Base-by-base conservation (phyloP, 2,888 invertebrate genomes). In the Muschampia plurimacula region DNA sequence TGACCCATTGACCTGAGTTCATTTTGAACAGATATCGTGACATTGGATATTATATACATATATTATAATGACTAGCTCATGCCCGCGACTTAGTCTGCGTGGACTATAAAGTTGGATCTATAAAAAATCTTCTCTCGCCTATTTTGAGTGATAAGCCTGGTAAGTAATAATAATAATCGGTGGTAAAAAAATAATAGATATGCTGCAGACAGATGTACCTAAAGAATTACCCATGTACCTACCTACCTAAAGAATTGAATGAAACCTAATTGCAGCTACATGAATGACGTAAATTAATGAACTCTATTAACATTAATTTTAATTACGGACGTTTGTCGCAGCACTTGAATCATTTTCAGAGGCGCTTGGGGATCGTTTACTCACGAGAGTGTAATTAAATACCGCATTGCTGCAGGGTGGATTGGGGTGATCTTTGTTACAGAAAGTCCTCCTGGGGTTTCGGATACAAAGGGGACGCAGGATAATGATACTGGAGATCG, bases 301-400 rank as follows among this genome's bases (percentile, higher is more conserved):
- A 60, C 66, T 72, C 59, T 73, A 75, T 77, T 75, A 75, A 77
- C 75, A 75, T 76, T 77, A 75, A 77, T 74, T 75, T 72, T 74
- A 75, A 72, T 72, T 72, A 66, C 46, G 60, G 66, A 64, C 72
- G 64, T 68, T 73, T 75, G 74, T 74, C 76, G 66, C 76, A 76
- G 79, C 74, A 62, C 59, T 69, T 69, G 75, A 73, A 81, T 83
- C 81, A 81, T 81, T 84, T 83, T 81, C 78, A 67, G 68, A 79
- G 79, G 81, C 74, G 74, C 12, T n/a, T 12, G 39, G 41, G 59
- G 36, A 46, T 60, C 44, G 68, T 59, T 68, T 68, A 46, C 46
- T 87, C 85, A 86, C 79, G 44, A 81, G 82, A 78, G 78, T 83
- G 86, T 91, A 91, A 92, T 92, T 90, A 90, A 90, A 92, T 91